Conservation (phyloP, 2,113 vertebrate species). For the Morone saxatilis region DNA sequence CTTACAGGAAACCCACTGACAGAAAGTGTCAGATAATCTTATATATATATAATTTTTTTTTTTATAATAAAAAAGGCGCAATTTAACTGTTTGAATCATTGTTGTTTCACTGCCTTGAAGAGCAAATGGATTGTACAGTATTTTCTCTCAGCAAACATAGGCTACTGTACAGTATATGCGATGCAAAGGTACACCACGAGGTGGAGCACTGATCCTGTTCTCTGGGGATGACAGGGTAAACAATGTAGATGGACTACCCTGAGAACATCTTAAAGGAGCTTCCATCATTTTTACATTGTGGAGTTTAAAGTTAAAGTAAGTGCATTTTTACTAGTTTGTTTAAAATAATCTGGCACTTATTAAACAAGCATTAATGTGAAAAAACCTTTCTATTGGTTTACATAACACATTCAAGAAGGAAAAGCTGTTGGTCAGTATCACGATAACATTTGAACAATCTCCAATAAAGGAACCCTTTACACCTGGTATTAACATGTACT, state of each 20-base stretch:
- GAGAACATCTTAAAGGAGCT: slow-evolving; percentile 57
- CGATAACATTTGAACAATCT: slow-evolving; percentile 35
- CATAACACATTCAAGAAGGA: slow-evolving; percentile 67
- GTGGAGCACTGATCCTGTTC: slow-evolving; percentile 76
- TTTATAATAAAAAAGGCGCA: background rate
- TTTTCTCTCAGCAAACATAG: slow-evolving; percentile 37
- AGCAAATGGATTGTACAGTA: slow-evolving; percentile 39
- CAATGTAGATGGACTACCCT: slow-evolving; percentile 16
- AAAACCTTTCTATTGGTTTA: slow-evolving; percentile 38
- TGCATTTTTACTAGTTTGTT: slow-evolving; percentile 60
- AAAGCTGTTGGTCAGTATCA: background rate
- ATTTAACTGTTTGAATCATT: slow-evolving; percentile 4
- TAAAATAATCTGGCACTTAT: slow-evolving; percentile 73
- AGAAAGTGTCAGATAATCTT: background rate
- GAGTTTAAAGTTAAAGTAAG: slow-evolving; percentile 62
- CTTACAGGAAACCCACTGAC: background rate
- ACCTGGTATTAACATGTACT: slow-evolving; percentile 35
- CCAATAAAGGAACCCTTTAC: slow-evolving; percentile 34
- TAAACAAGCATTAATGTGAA: slow-evolving; percentile 64
- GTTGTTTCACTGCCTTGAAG: background rate
- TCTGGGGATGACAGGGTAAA: slow-evolving; percentile 34
- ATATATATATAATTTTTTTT: background rate
- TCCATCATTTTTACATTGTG: slow-evolving; percentile 39
- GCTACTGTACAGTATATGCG: slow-evolving; percentile 53
- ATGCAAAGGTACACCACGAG: slow-evolving; percentile 81